Conservation (phyloP, 2,888 invertebrate species). For the Melanchra persicariae region DNA sequence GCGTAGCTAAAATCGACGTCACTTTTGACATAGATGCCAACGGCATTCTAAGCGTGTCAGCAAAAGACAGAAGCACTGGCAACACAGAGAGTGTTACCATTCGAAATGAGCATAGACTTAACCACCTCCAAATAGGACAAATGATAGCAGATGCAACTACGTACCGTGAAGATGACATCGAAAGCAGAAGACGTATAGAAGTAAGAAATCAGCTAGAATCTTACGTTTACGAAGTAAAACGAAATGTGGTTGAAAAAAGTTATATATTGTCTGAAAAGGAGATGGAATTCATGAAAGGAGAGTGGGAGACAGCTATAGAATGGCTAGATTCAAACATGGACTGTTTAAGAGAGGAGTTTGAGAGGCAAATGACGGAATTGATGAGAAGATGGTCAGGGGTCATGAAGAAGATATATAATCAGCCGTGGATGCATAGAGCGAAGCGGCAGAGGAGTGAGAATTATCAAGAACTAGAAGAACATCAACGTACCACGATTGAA, state of each 20-base stretch:
- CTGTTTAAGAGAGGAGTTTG: constrained; percentile 78
- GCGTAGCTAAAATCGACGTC: constrained; percentile 79
- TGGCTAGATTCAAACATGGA: constrained; percentile 80
- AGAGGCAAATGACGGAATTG: constrained; percentile 77
- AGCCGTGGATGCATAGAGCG: constrained; percentile 64
- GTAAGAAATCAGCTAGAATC: constrained; percentile 81
- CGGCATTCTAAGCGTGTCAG: constrained; percentile 79
- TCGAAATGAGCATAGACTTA: constrained; percentile 75
- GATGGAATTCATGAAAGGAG: constrained; percentile 70
- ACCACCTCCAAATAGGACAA: constrained; percentile 73
- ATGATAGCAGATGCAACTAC: constrained; percentile 79
- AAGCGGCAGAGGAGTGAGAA: constrained; percentile 74
- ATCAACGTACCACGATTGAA: constrained; percentile 53
- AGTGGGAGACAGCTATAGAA: constrained; percentile 73
- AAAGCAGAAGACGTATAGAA: constrained; percentile 77
- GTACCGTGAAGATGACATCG: constrained; percentile 77
- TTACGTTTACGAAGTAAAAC: constrained; percentile 78
- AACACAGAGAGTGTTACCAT: constrained; percentile 75
- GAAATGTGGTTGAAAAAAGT: constrained; percentile 71
- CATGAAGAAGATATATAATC: constrained; percentile 72
- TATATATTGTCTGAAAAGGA: constrained; percentile 72
- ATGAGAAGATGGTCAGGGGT: constrained; percentile 76
- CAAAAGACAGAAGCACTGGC: constrained; percentile 78
- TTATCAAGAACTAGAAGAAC: constrained; percentile 54
- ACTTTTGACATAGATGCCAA: constrained; percentile 81